Evolutionary conservation across 2,797 vertebrate species (phyloP).

Genomic region (Monodelphis domestica): DNA sequence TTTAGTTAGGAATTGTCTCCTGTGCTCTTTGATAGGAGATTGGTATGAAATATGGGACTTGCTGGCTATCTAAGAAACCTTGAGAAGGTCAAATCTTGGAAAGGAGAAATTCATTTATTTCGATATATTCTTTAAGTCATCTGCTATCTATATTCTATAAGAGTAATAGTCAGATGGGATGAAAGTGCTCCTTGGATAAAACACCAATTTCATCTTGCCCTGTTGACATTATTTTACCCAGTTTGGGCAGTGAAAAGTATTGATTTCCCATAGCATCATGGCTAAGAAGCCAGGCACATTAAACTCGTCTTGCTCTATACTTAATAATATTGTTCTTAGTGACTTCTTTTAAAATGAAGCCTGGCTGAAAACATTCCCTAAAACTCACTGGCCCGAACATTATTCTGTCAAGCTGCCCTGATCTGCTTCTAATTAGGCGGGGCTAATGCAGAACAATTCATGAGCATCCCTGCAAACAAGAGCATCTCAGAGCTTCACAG

Average conservation of each 20-base stretch:
- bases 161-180: constrained; percentile 5
- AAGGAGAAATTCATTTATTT: background rate
- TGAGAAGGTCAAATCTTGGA: background rate
- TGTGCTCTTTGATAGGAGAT: background rate
- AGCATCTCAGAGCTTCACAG: background rate
- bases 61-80: background rate
- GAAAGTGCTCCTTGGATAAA: constrained; percentile 22
- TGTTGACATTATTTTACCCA: background rate
- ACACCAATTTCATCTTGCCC: constrained; percentile 34
- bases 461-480: background rate
- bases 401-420: background rate
- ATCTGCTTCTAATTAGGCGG: background rate
- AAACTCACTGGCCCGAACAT: background rate
- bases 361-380: background rate
- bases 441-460: background rate
- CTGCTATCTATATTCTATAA: background rate
- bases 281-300: background rate
- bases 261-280: background rate
- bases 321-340: background rate
- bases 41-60: background rate
- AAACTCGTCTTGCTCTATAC: constrained; percentile 7
- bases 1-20: background rate
- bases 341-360: constrained; percentile 1
- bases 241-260: background rate
- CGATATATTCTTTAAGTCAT: constrained; percentile 10